A percentile compares a stretch with the other conserved stretches of the same genome.
phyloP scores from a whole-genome alignment of 2,888 invertebrate genomes.

The Cactoblastis cactorum region DNA sequence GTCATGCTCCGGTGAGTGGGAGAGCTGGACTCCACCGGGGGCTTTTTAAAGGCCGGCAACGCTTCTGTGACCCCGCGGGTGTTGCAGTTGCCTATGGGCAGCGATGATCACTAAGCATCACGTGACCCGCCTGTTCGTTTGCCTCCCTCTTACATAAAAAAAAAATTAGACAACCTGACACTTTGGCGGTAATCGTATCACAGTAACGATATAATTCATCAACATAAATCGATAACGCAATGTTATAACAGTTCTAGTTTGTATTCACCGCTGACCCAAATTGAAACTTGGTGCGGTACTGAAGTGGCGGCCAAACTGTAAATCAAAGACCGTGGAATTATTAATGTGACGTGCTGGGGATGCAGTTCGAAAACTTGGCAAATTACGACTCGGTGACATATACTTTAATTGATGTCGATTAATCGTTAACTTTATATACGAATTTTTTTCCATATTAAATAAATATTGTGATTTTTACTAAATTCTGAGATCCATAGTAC shows the following conservation, averaged over 20 bases:
- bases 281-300: constrained; percentile 1
- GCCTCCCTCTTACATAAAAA: no score
- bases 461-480: no score
- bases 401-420: neutral
- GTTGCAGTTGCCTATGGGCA: no score
- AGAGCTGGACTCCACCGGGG: no score
- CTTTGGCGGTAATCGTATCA: neutral
- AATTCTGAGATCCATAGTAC: no score
- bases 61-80: no score
- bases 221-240: neutral
- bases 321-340: neutral
- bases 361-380: neutral
- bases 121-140: no score
- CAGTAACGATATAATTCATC: neutral
- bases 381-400: neutral
- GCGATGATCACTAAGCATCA: no score
- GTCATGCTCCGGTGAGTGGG: no score
- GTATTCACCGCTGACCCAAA: constrained; percentile 9
- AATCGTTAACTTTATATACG: no score
- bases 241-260: neutral
- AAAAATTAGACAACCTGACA: neutral
- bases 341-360: neutral
- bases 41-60: no score
- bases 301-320: constrained; percentile 1
- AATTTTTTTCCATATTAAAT: no score